These are phyloP conservation scores for Thrips palmi DNA, from an alignment of 1,140 invertebrate genomes.

Conservation along the genomic window DNA sequence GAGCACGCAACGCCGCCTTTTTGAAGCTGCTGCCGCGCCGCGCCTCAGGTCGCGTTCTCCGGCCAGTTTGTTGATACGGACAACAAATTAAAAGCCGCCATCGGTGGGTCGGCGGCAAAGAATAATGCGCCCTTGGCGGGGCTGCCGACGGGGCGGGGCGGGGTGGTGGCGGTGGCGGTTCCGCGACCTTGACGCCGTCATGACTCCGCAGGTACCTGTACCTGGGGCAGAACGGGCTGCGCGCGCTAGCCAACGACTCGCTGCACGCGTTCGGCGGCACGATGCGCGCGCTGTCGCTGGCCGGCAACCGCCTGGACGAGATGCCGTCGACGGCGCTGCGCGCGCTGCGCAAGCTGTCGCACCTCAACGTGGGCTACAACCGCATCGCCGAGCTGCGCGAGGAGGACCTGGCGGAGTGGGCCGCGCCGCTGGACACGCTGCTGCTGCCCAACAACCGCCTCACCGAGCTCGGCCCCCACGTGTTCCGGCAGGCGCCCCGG, in stretches of 20 bases:
- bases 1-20: too few relatives aligned
- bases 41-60: too few relatives aligned
- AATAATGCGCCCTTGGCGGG: too few relatives aligned
- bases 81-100: too few relatives aligned
- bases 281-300: slow-evolving; percentile 57
- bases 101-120: too few relatives aligned
- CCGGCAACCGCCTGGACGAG: slow-evolving; percentile 53
- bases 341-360: slow-evolving; percentile 48
- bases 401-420: slow-evolving; percentile 62
- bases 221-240: slow-evolving; percentile 59
- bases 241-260: slow-evolving; percentile 29
- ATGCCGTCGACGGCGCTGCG: slow-evolving; percentile 48
- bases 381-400: slow-evolving; percentile 52
- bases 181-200: too few relatives aligned
- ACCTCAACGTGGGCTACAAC: slow-evolving; percentile 77
- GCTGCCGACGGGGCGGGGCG: too few relatives aligned
- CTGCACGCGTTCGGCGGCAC: slow-evolving; percentile 34
- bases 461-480: slow-evolving; percentile 45
- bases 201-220: too few relatives aligned
- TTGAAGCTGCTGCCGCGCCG: too few relatives aligned
- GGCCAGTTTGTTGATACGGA: too few relatives aligned
- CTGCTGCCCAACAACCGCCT: slow-evolving; percentile 71
- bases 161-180: too few relatives aligned
- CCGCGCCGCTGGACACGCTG: slow-evolving; percentile 51
- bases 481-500: slow-evolving; percentile 47